Evolutionary conservation across 2,797 vertebrate genomes (phyloP), one percentile per base, ranked within the genome.

Genomic region (Gymnocypris eckloni): DNA sequence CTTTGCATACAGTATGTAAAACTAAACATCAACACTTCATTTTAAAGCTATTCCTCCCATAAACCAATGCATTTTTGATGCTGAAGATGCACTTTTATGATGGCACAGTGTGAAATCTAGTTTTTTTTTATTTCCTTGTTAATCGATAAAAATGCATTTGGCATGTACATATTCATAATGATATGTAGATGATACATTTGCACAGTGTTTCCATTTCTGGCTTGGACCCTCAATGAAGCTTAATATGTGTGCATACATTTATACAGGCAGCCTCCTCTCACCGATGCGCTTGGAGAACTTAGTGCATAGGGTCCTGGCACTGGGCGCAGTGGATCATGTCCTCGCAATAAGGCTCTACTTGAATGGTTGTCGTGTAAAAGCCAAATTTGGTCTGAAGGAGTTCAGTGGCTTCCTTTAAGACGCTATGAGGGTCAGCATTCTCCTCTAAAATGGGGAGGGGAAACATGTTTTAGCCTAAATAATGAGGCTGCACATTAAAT

Each of bases 321-420:
- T 92, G 95, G 56, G 48, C 90, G 88, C 98, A 99, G 91, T 93
- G 93, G 48, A 91, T 94, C 95, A 96, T 97, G 91, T 96, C 97
- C 0, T 97, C 96, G 25, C 52, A 93, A 92, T 97, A 97, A 69
- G 73, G 92, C 90, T 99, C 98, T 16, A 99, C 97, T 93, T 99
- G 98, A 90, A 99, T 96, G 13, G 98, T 98, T 91, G 96, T 95
- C 56, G 90, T 95, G 91, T 94, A 86, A 89, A 99, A 97, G 80
- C 97, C 97, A 13, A 99, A 99, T 91, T 95, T 97, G 89, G 92
- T 95, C 92, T 94, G 93, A 37, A 99, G 97, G 84, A 93, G 94
- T 0, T 95, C 93, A 0, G 96, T 96, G 86, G 97, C 96, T 82
- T 99, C 98, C 66, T 91, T 94, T 87, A 98, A 95, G 89, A 98